Evolutionary conservation across 2,797 vertebrate genomes (phyloP).

Genomic region (Oreochromis grahami): DNA sequence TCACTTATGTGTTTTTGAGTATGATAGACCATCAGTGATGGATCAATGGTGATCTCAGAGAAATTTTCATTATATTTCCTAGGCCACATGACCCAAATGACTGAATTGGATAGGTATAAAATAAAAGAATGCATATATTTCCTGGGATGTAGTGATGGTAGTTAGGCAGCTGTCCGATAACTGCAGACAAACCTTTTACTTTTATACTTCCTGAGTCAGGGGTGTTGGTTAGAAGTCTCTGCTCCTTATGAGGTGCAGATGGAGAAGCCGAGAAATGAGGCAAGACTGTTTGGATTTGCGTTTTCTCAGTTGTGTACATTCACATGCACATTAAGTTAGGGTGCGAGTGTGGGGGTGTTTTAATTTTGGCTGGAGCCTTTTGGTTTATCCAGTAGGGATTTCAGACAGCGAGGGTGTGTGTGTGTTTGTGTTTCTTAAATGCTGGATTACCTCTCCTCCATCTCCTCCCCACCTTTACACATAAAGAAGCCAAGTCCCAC

Average conservation of each 20-base stretch:
- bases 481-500: constrained; percentile 34
- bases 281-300: background rate
- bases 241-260: background rate
- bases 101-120: background rate
- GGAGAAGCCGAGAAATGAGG: background rate
- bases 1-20: background rate
- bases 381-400: background rate
- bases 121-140: background rate
- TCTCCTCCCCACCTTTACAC: background rate
- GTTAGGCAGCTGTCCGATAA: background rate
- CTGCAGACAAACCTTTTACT: background rate
- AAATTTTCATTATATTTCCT: background rate
- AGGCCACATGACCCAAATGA: background rate
- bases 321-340: background rate
- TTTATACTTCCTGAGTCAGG: constrained; percentile 9
- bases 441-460: constrained; percentile 39
- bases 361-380: background rate
- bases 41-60: background rate
- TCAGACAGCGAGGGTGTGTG: constrained; percentile 10
- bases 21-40: background rate
- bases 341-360: background rate
- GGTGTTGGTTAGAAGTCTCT: constrained; percentile 22
- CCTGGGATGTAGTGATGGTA: background rate
- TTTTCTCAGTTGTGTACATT: background rate
- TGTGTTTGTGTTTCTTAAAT: constrained; percentile 48